phyloP scores from a whole-genome alignment of 2,888 invertebrate genomes.

The Hanleya hanleyi region DNA sequence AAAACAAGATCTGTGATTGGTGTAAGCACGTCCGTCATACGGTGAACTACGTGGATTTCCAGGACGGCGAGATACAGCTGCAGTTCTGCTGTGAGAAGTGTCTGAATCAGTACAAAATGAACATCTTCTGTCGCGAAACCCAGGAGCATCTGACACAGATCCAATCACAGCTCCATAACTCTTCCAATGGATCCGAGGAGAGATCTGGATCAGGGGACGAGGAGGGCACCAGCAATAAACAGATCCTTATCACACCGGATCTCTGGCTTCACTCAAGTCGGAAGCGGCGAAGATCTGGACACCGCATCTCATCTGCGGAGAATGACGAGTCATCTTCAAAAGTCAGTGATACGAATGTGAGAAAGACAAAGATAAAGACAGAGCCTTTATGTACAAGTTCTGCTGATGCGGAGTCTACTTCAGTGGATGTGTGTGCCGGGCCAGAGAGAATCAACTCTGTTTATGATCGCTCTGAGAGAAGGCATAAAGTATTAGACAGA shows the following conservation, averaged over 20 bases:
- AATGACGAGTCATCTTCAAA: not conserved
- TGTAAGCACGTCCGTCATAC: slow-evolving; percentile 92
- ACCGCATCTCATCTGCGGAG: too few relatives aligned
- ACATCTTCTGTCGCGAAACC: slow-evolving; percentile 95
- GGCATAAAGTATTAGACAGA: too few relatives aligned
- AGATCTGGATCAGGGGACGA: slow-evolving; percentile 30
- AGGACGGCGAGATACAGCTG: slow-evolving; percentile 91
- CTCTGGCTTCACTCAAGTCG: slow-evolving; percentile 82
- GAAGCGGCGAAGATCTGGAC: not conserved
- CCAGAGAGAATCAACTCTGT: too few relatives aligned
- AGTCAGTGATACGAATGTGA: not conserved
- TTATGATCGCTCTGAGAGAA: too few relatives aligned
- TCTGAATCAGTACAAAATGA: slow-evolving; percentile 97
- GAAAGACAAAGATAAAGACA: not conserved
- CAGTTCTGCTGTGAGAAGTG: slow-evolving; percentile 94
- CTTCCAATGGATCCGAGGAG: slow-evolving; percentile 11
- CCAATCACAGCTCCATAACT: slow-evolving; percentile 58
- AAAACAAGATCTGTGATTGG: slow-evolving; percentile 93
- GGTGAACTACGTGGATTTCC: slow-evolving; percentile 92
- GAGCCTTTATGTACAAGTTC: too few relatives aligned
- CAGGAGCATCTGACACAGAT: slow-evolving; percentile 89
- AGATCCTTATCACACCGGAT: slow-evolving; percentile 87
- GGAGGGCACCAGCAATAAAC: slow-evolving; percentile 41
- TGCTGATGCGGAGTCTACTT: too few relatives aligned
- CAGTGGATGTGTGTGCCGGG: too few relatives aligned